phyloP scores from a whole-genome alignment of 2,888 invertebrate species.

The Hanleya hanleyi region DNA sequence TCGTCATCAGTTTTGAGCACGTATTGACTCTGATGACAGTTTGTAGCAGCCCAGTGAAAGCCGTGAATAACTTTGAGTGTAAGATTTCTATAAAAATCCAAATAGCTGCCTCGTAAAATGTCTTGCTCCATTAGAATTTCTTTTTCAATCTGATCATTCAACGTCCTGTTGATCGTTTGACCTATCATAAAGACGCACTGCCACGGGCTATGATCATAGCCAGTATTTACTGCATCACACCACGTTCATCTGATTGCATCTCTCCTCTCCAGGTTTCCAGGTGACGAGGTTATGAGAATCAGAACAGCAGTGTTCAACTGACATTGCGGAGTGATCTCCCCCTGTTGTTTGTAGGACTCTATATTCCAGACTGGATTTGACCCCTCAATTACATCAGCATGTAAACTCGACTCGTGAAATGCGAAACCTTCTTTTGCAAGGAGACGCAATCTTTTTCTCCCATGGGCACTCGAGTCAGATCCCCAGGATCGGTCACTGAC shows the following conservation, averaged over 20 bases:
- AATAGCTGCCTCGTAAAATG: constrained; percentile 63
- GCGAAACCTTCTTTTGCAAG: neutral
- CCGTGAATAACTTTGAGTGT: constrained; percentile 67
- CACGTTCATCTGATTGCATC: constrained; percentile 56
- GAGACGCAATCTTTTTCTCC: neutral
- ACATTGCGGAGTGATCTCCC: neutral
- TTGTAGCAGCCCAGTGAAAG: constrained; percentile 53
- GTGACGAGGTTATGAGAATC: constrained; percentile 59
- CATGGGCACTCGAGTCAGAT: neutral
- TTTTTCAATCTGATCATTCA: constrained; percentile 25
- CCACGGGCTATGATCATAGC: constrained; percentile 43
- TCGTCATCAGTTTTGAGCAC: constrained; percentile 70
- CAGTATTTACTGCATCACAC: constrained; percentile 48
- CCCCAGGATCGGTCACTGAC: neutral
- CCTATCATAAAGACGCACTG: constrained; percentile 65
- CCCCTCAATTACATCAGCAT: neutral
- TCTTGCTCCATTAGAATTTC: constrained; percentile 51
- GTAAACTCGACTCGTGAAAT: neutral
- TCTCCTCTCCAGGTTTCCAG: constrained; percentile 50
- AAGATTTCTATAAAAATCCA: constrained; percentile 68
- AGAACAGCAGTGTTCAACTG: constrained; percentile 19
- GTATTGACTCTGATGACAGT: constrained; percentile 50
- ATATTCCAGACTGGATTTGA: neutral
- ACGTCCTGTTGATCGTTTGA: constrained; percentile 25
- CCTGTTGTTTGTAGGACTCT: neutral